phyloP scores from a whole-genome alignment of 1,140 invertebrate species.

The Tribolium castaneum region DNA sequence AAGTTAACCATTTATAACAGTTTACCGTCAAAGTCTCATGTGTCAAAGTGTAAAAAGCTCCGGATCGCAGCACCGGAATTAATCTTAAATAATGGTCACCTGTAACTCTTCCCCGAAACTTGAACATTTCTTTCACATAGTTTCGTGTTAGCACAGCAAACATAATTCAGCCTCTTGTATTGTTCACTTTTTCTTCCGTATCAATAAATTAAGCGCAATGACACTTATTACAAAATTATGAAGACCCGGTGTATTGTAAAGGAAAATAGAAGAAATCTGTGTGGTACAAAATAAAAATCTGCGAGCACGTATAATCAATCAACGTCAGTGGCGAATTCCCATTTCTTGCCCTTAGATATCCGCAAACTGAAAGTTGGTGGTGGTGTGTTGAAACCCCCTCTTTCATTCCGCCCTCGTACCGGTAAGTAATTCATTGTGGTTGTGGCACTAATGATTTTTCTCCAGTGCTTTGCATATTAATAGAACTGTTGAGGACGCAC shows the following conservation, averaged over 20 bases:
- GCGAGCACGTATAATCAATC: slow-evolving; percentile 37
- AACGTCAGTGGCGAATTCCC: slow-evolving; percentile 38
- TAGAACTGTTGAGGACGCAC: slow-evolving; percentile 35
- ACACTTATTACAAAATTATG: slow-evolving; percentile 31
- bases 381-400: slow-evolving; percentile 11
- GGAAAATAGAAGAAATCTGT: slow-evolving; percentile 33
- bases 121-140: slow-evolving; percentile 5
- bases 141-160: not conserved
- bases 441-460: slow-evolving; percentile 39
- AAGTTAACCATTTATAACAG: slow-evolving; percentile 8
- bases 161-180: not conserved
- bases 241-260: slow-evolving; percentile 1
- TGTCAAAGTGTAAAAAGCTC: not conserved
- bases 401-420: slow-evolving; percentile 29
- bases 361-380: slow-evolving; percentile 36
- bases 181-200: not conserved
- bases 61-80: not conserved
- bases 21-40: slow-evolving; percentile 11
- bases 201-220: not conserved
- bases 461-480: slow-evolving; percentile 40
- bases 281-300: slow-evolving; percentile 37
- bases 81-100: slow-evolving; percentile 27
- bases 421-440: slow-evolving; percentile 41
- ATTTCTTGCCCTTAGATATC: slow-evolving; percentile 39
- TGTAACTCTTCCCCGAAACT: slow-evolving; percentile 18